A percentile compares a stretch with the other conserved stretches of the same genome.
These are phyloP conservation scores for Pterois miles DNA, from an alignment of 2,797 vertebrate genomes.

Conservation along the genomic window DNA sequence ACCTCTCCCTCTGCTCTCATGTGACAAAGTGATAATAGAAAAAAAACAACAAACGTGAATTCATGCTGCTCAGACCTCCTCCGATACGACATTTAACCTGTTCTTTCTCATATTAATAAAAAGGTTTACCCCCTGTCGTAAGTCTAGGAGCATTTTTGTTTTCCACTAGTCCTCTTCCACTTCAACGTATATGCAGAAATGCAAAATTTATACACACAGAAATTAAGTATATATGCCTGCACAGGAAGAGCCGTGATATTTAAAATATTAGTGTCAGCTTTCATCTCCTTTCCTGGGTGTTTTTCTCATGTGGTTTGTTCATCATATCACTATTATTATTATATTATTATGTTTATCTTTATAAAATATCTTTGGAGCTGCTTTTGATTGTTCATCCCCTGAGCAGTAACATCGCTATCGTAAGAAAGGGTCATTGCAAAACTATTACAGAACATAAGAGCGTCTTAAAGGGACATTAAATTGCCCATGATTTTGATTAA, in stretches of 20 bases:
- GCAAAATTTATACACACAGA: not conserved
- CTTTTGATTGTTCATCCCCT: not conserved
- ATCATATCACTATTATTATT: no score
- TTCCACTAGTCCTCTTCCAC: not conserved
- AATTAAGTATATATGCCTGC: no score
- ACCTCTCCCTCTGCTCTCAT: constrained; percentile 21
- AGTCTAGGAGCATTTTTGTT: not conserved
- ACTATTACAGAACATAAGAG: not conserved
- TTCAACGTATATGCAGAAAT: not conserved
- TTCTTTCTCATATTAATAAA: not conserved
- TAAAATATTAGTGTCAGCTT: not conserved
- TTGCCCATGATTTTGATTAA: no score
- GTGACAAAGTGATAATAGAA: constrained; percentile 7
- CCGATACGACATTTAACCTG: not conserved
- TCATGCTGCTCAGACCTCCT: not conserved
- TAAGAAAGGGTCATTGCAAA: not conserved
- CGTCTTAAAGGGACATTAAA: no score
- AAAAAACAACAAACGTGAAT: not conserved
- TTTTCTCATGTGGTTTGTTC: not conserved
- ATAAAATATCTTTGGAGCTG: not conserved
- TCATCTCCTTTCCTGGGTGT: not conserved
- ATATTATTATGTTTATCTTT: no score
- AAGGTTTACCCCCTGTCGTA: no score
- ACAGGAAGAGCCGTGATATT: not conserved
- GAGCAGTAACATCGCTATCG: not conserved